A percentile compares a stretch with the other conserved stretches of the same genome.
phyloP scores from a whole-genome alignment of 1,140 invertebrate genomes.

The Drosophila mayri region DNA sequence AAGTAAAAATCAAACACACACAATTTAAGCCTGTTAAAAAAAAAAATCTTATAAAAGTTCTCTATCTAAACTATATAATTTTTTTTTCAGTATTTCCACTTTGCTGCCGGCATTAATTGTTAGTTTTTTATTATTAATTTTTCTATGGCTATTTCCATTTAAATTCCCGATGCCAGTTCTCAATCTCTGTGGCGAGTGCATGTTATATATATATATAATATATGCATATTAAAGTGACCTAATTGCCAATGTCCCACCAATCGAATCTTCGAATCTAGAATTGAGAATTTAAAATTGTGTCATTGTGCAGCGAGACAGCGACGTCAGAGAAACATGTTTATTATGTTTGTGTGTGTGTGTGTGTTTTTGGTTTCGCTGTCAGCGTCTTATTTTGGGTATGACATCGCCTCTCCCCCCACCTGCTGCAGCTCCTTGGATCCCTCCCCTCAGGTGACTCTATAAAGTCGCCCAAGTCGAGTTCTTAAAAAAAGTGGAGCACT shows the following conservation, averaged over 20 bases:
- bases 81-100: conserved; percentile 41
- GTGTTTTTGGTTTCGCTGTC: conserved; percentile 28
- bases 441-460: conserved; percentile 34
- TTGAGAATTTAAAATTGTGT: conserved; percentile 65
- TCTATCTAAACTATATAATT: not conserved
- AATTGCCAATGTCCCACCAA: conserved; percentile 63
- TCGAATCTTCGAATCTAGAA: conserved; percentile 30
- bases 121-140: conserved; percentile 34
- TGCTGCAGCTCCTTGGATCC: not conserved
- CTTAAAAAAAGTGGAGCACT: conserved; percentile 50
- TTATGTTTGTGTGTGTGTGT: conserved; percentile 35
- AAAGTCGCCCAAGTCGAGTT: conserved; percentile 20
- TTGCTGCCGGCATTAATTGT: conserved; percentile 65
- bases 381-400: conserved; percentile 53
- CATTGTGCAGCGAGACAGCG: conserved; percentile 40
- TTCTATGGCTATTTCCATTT: conserved; percentile 59
- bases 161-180: conserved; percentile 31
- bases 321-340: conserved; percentile 44
- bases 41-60: too few species aligned
- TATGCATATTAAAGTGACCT: conserved; percentile 74
- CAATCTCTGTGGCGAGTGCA: conserved; percentile 34
- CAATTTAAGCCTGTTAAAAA: too few species aligned
- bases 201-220: conserved; percentile 9
- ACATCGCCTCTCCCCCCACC: conserved; percentile 17
- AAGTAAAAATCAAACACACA: too few species aligned